Conservation (phyloP, 2,113 vertebrate genomes). For the Cygnus atratus region DNA sequence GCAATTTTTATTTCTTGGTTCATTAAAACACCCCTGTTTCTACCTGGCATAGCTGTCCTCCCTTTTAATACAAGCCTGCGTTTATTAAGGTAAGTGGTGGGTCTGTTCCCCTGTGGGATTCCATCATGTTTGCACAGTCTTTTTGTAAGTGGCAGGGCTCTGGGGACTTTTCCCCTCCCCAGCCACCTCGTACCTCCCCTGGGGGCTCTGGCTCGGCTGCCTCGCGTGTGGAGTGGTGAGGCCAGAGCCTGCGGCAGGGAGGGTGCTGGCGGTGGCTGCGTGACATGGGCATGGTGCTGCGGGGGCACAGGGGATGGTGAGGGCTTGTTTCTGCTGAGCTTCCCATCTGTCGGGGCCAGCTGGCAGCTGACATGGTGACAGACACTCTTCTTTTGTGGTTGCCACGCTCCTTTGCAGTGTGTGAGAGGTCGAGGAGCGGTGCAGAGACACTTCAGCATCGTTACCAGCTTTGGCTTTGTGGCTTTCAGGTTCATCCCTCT, state of each 20-base stretch:
- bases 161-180: not conserved
- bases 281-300: not conserved
- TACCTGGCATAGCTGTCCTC: not conserved
- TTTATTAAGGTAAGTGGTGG: not conserved
- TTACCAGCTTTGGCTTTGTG: not conserved
- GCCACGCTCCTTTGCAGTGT: not conserved
- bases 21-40: not conserved
- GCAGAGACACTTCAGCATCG: not conserved
- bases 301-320: not conserved
- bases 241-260: not conserved
- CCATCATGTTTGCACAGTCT: rapidly evolving
- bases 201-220: not conserved
- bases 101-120: rapidly evolving
- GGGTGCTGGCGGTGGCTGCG: not conserved
- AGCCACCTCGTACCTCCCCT: rapidly evolving
- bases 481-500: not conserved
- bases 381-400: not conserved
- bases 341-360: not conserved
- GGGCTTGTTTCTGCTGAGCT: not conserved
- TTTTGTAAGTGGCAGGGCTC: not conserved
- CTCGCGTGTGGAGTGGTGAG: rapidly evolving
- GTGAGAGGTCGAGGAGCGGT: not conserved
- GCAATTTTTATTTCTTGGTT: not conserved
- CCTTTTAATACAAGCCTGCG: not conserved
- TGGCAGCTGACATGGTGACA: not conserved